These are phyloP conservation scores for Heliconius charithonia DNA, from an alignment of 2,888 invertebrate genomes.

Conservation along the genomic window DNA sequence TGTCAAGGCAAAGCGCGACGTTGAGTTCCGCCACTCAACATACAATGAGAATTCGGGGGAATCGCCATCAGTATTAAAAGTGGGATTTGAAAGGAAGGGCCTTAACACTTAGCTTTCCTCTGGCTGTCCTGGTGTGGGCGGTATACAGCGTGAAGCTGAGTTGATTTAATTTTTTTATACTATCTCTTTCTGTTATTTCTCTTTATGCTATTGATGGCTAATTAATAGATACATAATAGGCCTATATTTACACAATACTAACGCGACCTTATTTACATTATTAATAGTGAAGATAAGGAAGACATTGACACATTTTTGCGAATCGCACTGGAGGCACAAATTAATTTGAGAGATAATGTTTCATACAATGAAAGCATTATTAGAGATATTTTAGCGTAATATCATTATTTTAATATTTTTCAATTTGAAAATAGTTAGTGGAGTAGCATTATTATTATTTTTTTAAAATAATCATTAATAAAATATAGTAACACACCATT, in stretches of 20 bases:
- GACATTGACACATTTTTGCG: conserved; percentile 36
- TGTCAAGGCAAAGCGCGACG: no score
- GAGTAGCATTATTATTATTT: not conserved
- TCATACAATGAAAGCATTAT: no score
- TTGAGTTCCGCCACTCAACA: no score
- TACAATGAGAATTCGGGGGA: no score
- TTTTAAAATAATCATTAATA: not conserved
- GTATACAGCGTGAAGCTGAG: no score
- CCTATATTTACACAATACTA: conserved; percentile 7
- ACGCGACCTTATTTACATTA: conserved; percentile 12
- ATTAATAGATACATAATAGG: not conserved
- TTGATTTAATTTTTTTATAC: not conserved
- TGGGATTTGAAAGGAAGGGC: no score
- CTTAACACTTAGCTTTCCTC: no score
- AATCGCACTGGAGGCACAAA: conserved; percentile 4
- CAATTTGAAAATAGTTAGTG: not conserved
- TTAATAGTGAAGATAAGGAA: conserved; percentile 22
- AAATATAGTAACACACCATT: not conserved
- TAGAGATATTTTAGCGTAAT: not conserved
- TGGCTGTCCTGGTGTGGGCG: no score
- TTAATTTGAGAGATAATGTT: not conserved
- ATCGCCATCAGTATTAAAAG: no score
- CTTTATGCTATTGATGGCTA: not conserved
- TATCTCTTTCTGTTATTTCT: not conserved
- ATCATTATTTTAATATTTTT: not conserved